These are phyloP conservation scores for Falco berigora DNA, from an alignment of 2,797 vertebrate species.

Conservation along the genomic window DNA sequence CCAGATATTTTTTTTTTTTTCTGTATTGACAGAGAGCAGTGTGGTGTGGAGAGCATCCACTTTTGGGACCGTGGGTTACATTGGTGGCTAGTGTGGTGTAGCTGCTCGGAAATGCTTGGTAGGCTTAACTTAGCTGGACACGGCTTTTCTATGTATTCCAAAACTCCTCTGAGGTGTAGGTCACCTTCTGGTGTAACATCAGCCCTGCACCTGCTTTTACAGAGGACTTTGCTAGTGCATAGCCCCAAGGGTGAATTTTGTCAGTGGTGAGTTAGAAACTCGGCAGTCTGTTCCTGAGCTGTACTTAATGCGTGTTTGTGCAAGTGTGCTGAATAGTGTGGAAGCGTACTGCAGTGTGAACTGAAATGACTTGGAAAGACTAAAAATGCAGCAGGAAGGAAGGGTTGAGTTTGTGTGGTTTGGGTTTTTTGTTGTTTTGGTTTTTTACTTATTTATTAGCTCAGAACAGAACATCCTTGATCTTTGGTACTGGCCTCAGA, in stretches of 20 bases:
- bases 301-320: background rate
- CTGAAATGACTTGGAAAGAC: background rate
- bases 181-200: background rate
- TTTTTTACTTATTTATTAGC: conserved; percentile 40
- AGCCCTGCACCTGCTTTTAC: background rate
- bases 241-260: background rate
- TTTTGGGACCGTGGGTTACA: background rate
- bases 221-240: background rate
- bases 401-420: background rate
- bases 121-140: background rate
- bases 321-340: background rate
- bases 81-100: background rate
- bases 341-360: background rate
- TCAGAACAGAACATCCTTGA: background rate
- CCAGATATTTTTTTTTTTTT: background rate
- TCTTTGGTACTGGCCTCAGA: background rate
- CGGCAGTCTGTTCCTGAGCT: background rate
- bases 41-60: background rate
- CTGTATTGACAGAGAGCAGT: background rate
- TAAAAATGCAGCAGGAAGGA: background rate
- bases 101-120: background rate
- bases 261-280: background rate
- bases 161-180: background rate
- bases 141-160: background rate
- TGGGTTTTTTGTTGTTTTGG: background rate